Evolutionary conservation across 2,888 invertebrate species (phyloP), one percentile per base, ranked within the genome.

Genomic region (Brachynemurus nebulosus): DNA sequence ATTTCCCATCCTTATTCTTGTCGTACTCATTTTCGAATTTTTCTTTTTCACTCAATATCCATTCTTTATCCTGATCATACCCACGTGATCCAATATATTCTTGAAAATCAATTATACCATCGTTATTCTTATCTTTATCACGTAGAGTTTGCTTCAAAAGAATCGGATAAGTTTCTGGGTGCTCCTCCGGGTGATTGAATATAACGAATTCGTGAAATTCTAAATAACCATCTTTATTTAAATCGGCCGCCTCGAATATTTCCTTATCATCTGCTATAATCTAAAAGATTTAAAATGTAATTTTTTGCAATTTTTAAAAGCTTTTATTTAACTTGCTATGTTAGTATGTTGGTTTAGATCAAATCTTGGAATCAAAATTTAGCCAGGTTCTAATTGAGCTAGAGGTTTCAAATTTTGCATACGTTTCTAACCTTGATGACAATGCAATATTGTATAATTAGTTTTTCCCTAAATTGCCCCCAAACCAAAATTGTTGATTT

Each of bases 131-230:
- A 65, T 98, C 97, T 63, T 88, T 89, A 50, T 92, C 90, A 2
- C 76, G 67, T 55, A 97, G 67, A 0, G 89, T 85, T 66, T 91
- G 89, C 55, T 82, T 72, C 50, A 89, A 61, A 36, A 91, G 75
- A 51, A 79, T 66, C 12, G 80, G 77, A 51, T 85, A 69, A 96
- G 97, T 96, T 57, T 76, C 73, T 21, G 79, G 79, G 63, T 88
- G 84, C 62, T 96, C 93, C 65, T 95, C 93, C 0, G 98, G 97
- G 62, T 90, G 91, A 37, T 86, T 80, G 64, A 96, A 97, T 17
- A 84, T 76, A 51, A 83, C 69, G 67, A 89, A 95, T 64, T 98
- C 97, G 2, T 74, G 67, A 2, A 71, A 57, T 55, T 80, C 74
- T 41, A 98, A 69, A 23, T 69, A 62, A 1, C 82, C 85, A 64